Conservation (phyloP, 2,888 invertebrate genomes). For the Leucophenga montana region DNA sequence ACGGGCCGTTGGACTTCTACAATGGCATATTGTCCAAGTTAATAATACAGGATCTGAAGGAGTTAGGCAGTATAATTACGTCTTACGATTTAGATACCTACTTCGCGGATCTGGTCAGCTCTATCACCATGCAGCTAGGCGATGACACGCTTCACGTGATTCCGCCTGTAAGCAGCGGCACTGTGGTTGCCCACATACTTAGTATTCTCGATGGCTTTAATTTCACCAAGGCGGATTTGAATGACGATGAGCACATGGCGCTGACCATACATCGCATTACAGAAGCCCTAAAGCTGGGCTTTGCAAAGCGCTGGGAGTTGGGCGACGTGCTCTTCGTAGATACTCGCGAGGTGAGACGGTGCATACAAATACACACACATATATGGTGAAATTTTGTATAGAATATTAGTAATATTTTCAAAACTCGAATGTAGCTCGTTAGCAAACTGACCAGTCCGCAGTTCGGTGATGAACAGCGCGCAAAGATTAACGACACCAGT, state of each 20-base stretch:
- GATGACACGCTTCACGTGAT: conserved; percentile 83
- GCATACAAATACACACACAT: no score
- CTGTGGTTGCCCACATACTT: conserved; percentile 85
- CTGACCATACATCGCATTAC: conserved; percentile 87
- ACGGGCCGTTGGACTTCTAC: conserved; percentile 85
- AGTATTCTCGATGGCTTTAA: conserved; percentile 83
- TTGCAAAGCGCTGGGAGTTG: conserved; percentile 87
- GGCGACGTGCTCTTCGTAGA: conserved; percentile 87
- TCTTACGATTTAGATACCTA: conserved; percentile 81
- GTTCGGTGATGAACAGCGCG: conserved; percentile 76
- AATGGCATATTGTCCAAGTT: conserved; percentile 82
- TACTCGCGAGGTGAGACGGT: conserved; percentile 77
- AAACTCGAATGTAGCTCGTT: conserved; percentile 51
- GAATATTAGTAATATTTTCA: background rate
- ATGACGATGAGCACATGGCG: conserved; percentile 75
- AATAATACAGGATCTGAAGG: conserved; percentile 82
- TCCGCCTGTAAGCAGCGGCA: conserved; percentile 91
- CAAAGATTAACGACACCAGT: conserved; percentile 79
- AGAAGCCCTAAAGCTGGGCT: conserved; percentile 94
- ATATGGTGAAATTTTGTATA: background rate
- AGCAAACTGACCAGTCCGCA: conserved; percentile 64
- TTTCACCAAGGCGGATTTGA: conserved; percentile 76
- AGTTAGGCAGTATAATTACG: conserved; percentile 83
- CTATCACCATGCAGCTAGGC: conserved; percentile 71
- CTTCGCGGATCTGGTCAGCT: conserved; percentile 64